Evolutionary conservation across 2,113 vertebrate species (phyloP).

Genomic region (Channa argus): DNA sequence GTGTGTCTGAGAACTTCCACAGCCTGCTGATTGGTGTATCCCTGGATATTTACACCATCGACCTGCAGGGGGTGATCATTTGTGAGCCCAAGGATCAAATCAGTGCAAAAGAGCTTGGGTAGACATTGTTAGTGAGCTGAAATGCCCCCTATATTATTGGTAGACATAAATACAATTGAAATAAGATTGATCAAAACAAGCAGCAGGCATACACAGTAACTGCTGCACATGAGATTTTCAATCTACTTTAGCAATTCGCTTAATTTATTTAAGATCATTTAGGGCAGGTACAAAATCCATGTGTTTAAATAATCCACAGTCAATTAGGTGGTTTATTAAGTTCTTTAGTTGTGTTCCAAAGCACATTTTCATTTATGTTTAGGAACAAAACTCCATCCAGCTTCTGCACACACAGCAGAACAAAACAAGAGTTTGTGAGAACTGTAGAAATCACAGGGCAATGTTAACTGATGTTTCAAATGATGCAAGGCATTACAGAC

Average conservation of each 20-base stretch:
- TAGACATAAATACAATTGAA: conserved; percentile 11
- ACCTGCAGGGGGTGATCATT: conserved; percentile 83
- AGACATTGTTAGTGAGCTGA: conserved; percentile 1
- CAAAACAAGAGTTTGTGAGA: conserved; percentile 16
- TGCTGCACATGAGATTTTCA: background rate
- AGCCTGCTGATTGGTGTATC: conserved; percentile 97
- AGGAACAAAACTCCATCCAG: conserved; percentile 7
- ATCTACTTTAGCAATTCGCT: conserved; percentile 8
- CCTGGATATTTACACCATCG: conserved; percentile 93
- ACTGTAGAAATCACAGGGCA: conserved; percentile 1
- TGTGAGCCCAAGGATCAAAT: conserved; percentile 24
- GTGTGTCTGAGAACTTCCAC: conserved; percentile 95
- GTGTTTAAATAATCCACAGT: conserved; percentile 14
- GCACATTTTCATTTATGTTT: conserved; percentile 14
- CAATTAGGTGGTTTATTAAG: conserved; percentile 27
- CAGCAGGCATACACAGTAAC: background rate
- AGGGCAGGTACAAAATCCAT: background rate
- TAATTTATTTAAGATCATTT: conserved; percentile 22
- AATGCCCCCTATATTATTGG: background rate
- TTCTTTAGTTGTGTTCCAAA: conserved; percentile 4
- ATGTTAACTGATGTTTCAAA: conserved; percentile 23
- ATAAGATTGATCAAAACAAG: conserved; percentile 1
- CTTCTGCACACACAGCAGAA: background rate
- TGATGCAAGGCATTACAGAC: conserved; percentile 30
- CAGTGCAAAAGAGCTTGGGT: background rate